Conservation (phyloP, 2,797 vertebrate species). For the Tenualosa thibaudeaui region DNA sequence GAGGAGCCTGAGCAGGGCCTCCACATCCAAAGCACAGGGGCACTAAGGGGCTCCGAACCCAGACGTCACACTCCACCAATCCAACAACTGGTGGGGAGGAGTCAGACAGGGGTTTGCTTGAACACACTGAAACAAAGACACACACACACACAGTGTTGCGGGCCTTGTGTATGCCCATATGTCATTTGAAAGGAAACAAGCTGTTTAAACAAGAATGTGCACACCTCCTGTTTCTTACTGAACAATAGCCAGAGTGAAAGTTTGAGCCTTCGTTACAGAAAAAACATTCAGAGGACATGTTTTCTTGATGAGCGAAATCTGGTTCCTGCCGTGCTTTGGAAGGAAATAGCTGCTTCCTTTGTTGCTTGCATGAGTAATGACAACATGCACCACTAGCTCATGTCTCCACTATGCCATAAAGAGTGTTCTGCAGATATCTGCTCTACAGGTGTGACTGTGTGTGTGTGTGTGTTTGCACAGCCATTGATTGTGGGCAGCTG, state of each 20-base stretch:
- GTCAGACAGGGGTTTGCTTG: neutral
- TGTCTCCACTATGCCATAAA: neutral
- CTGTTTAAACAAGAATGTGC: slow-evolving; percentile 32
- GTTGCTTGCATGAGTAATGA: neutral
- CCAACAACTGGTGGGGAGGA: neutral
- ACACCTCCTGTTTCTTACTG: neutral
- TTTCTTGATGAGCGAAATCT: slow-evolving; percentile 4
- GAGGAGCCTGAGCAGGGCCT: neutral
- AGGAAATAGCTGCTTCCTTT: slow-evolving; percentile 20
- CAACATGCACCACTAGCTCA: neutral
- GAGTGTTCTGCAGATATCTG: neutral
- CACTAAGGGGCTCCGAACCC: neutral
- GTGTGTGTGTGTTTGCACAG: neutral
- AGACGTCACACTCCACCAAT: neutral
- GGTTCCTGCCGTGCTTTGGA: slow-evolving; percentile 7
- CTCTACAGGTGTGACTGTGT: neutral
- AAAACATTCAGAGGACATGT: neutral
- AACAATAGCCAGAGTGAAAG: slow-evolving; percentile 19
- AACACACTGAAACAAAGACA: slow-evolving; percentile 1
- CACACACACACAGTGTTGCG: slow-evolving; percentile 45
- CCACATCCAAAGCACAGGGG: neutral
- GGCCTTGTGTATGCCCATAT: slow-evolving; percentile 50
- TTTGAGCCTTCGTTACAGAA: neutral
- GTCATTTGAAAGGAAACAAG: slow-evolving; percentile 46
- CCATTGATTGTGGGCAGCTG: neutral